phyloP scores from a whole-genome alignment of 2,113 vertebrate genomes.

The Chamaea fasciata region DNA sequence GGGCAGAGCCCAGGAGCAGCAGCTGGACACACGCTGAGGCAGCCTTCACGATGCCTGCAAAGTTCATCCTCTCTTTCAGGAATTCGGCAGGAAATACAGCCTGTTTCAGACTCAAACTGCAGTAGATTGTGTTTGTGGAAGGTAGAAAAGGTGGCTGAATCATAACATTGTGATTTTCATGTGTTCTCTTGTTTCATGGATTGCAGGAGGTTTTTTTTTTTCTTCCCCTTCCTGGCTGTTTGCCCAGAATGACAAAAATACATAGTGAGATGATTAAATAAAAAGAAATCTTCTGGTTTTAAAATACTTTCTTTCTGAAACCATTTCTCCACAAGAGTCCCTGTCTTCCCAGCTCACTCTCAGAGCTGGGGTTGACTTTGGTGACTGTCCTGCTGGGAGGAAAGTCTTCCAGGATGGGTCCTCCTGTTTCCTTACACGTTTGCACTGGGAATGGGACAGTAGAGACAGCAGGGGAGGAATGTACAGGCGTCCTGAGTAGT shows the following conservation, averaged over 20 bases:
- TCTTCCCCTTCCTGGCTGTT: not conserved
- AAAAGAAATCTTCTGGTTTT: not conserved
- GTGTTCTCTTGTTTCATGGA: not conserved
- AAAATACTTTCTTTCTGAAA: not conserved
- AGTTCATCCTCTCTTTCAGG: not conserved
- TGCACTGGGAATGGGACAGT: not conserved
- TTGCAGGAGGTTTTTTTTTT: not conserved
- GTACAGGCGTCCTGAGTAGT: not conserved
- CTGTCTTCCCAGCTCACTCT: not conserved
- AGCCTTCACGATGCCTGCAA: not conserved
- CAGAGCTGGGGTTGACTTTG: not conserved
- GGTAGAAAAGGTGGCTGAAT: not conserved
- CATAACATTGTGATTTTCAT: not conserved
- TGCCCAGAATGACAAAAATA: conserved; percentile 7
- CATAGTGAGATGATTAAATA: not conserved
- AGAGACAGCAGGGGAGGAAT: not conserved
- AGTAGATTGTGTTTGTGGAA: not conserved
- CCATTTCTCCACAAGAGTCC: not conserved
- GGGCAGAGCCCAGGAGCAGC: not conserved
- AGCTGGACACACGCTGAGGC: not conserved
- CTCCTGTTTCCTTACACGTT: not conserved
- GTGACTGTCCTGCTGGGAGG: not conserved
- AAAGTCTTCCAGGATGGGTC: not conserved
- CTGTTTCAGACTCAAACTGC: not conserved
- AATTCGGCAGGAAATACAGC: not conserved